Conservation (phyloP, 2,888 invertebrate genomes). For the Pterostichus niger region DNA sequence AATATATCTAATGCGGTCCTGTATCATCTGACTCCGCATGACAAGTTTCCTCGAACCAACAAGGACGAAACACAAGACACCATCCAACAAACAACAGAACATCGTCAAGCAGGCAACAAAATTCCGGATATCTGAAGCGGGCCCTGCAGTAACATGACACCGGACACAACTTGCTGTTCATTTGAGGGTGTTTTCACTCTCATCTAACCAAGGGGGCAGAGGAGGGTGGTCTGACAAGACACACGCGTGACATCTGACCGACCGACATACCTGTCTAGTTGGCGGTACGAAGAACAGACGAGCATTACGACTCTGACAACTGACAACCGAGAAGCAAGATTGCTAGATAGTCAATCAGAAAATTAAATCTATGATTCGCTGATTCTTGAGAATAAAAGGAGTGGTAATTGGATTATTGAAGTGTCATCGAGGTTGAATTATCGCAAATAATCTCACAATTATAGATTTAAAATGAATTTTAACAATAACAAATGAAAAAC, state of each 20-base stretch:
- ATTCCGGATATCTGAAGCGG: constrained; percentile 49
- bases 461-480: too few relatives aligned
- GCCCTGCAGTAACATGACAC: constrained; percentile 53
- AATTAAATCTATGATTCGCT: constrained; percentile 8
- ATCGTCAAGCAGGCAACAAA: background rate
- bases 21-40: background rate
- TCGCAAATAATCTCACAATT: too few relatives aligned
- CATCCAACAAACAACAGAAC: constrained; percentile 1
- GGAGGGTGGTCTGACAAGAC: constrained; percentile 15
- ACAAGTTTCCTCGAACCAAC: background rate
- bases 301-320: background rate
- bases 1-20: background rate
- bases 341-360: background rate
- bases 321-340: background rate
- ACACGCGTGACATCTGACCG: constrained; percentile 55
- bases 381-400: background rate
- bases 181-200: constrained; percentile 29
- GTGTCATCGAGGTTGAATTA: too few relatives aligned
- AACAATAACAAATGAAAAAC: too few relatives aligned
- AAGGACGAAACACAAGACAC: constrained; percentile 4
- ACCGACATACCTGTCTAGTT: constrained; percentile 21
- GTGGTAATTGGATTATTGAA: background rate
- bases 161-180: constrained; percentile 41
- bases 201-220: background rate
- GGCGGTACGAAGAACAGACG: background rate